A percentile compares a stretch with the other conserved stretches of the same genome.
Evolutionary conservation across 2,113 vertebrate species (phyloP).

Genomic region (Aldabrachelys gigantea): DNA sequence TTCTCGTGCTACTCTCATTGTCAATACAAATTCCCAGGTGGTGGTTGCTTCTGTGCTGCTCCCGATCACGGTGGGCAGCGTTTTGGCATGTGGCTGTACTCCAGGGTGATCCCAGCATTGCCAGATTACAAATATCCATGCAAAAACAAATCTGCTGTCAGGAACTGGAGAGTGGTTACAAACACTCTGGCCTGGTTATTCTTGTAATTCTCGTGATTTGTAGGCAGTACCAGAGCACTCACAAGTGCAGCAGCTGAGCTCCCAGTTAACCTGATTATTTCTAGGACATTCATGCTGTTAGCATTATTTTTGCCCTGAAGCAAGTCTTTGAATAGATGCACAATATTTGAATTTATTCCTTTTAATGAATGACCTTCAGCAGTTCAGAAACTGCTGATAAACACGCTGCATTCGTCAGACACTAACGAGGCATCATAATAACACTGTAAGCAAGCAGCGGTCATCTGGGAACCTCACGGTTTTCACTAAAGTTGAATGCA

Average conservation of each 20-base stretch:
- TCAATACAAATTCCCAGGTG: neutral
- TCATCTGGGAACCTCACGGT: neutral
- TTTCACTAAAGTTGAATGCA: neutral
- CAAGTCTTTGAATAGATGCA: neutral
- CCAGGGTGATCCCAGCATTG: neutral
- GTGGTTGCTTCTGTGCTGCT: fast-evolving
- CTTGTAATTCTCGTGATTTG: neutral
- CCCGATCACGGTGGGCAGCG: fast-evolving
- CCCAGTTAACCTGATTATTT: neutral
- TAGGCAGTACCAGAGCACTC: too few relatives aligned
- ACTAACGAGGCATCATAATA: neutral
- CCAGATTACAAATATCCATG: neutral
- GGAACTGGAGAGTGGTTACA: neutral
- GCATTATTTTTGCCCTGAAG: neutral
- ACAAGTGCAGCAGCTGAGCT: neutral
- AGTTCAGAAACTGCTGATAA: neutral
- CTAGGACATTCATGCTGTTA: too few relatives aligned
- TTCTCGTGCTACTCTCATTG: neutral
- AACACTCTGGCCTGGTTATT: neutral
- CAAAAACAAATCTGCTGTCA: neutral
- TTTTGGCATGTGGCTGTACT: neutral
- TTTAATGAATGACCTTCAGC: neutral
- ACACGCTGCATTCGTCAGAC: neutral
- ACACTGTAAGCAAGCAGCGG: neutral
- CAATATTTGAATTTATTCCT: neutral